phyloP scores from a whole-genome alignment of 2,113 vertebrate genomes.

The Macaca nemestrina region DNA sequence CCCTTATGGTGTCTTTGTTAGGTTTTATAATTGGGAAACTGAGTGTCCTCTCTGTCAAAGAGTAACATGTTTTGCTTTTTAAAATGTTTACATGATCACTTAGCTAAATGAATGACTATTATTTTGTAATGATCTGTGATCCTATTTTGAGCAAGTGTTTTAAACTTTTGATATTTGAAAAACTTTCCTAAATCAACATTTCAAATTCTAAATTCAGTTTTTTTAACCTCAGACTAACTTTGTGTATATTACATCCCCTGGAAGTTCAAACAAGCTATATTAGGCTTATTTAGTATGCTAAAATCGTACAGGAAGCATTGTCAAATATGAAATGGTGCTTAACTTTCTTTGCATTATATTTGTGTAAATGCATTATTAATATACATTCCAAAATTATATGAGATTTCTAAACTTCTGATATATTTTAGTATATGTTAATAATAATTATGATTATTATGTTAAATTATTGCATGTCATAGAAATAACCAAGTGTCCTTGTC shows the following conservation, averaged over 20 bases:
- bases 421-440: background rate
- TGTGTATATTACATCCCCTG: background rate
- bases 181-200: background rate
- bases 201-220: background rate
- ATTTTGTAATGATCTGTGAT: background rate
- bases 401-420: background rate
- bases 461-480: background rate
- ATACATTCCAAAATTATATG: background rate
- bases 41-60: background rate
- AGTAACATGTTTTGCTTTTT: background rate
- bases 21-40: background rate
- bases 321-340: background rate
- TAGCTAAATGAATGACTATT: background rate
- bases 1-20: background rate
- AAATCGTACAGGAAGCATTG: background rate
- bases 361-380: background rate
- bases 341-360: background rate
- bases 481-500: background rate
- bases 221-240: background rate
- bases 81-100: background rate
- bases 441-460: background rate
- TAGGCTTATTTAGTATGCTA: background rate
- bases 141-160: background rate
- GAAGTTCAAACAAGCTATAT: background rate
- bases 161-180: background rate